Percentiles rank a stretch among this genome's conserved stretches.
These are phyloP conservation scores for Donacobius atricapilla DNA, from an alignment of 2,113 vertebrate species.

Conservation along the genomic window DNA sequence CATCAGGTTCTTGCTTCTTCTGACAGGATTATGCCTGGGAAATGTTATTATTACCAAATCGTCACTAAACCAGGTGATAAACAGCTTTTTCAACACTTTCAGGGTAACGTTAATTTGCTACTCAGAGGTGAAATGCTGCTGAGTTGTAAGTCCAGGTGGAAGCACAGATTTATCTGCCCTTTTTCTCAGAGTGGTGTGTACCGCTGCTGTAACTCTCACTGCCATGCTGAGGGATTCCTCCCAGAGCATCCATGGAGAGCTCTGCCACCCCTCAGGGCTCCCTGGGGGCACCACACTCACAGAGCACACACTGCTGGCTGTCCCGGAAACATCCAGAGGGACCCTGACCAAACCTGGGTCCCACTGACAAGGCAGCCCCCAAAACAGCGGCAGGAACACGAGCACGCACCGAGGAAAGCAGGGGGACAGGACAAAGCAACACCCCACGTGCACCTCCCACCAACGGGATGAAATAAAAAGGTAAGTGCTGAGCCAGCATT, in stretches of 20 bases:
- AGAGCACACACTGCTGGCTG: not conserved
- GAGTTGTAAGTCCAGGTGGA: not conserved
- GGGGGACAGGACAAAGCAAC: not conserved
- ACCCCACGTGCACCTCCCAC: not conserved
- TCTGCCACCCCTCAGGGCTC: not conserved
- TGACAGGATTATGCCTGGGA: not conserved
- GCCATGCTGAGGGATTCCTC: not conserved
- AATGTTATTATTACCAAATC: not conserved
- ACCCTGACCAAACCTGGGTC: not conserved
- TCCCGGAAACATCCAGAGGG: too few species aligned
- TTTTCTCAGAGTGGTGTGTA: too few species aligned
- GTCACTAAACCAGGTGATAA: not conserved
- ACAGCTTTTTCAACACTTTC: not conserved
- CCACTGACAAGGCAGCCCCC: not conserved
- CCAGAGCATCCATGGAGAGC: not conserved
- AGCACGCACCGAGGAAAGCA: accelerated
- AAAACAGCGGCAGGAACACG: not conserved
- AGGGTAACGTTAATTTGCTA: not conserved
- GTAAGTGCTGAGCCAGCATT: not conserved
- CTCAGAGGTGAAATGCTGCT: not conserved
- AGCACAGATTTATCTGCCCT: not conserved
- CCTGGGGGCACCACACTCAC: too few species aligned
- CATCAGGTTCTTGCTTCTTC: not conserved
- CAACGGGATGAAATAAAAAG: not conserved
- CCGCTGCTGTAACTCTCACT: not conserved